These are phyloP conservation scores for Tetheella fluctuosa DNA, from an alignment of 2,888 invertebrate genomes.

Conservation along the genomic window DNA sequence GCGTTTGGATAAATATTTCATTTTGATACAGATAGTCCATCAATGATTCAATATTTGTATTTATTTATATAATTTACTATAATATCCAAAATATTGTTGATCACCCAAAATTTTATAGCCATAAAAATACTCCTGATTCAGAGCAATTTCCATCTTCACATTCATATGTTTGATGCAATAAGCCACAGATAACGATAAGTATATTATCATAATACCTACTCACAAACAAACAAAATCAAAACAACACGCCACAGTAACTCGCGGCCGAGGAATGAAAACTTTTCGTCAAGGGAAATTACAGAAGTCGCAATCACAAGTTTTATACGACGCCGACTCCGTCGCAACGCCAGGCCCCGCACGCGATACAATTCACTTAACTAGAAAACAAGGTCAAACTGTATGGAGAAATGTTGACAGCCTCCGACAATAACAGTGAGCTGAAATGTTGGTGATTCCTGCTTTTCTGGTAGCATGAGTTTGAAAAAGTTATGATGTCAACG, in stretches of 20 bases:
- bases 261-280: constrained; percentile 46
- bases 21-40: too few relatives aligned
- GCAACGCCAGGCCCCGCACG: constrained; percentile 15
- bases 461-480: constrained; percentile 3
- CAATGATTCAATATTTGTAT: too few relatives aligned
- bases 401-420: constrained; percentile 17
- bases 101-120: too few relatives aligned
- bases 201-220: background rate
- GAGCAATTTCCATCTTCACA: too few relatives aligned
- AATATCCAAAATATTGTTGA: too few relatives aligned
- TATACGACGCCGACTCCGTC: constrained; percentile 29
- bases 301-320: constrained; percentile 56
- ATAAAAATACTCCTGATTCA: too few relatives aligned
- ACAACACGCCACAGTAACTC: constrained; percentile 21
- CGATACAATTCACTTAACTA: constrained; percentile 40
- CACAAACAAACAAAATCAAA: constrained; percentile 12
- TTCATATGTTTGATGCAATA: too few relatives aligned
- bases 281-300: constrained; percentile 64
- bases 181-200: too few relatives aligned
- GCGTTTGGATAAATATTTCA: too few relatives aligned
- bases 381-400: constrained; percentile 43
- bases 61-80: too few relatives aligned
- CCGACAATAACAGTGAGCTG: constrained; percentile 8
- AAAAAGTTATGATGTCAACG: background rate
- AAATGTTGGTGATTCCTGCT: constrained; percentile 1